phyloP scores from a whole-genome alignment of 2,888 invertebrate species.

The Thecocarcelia acutangulata region DNA sequence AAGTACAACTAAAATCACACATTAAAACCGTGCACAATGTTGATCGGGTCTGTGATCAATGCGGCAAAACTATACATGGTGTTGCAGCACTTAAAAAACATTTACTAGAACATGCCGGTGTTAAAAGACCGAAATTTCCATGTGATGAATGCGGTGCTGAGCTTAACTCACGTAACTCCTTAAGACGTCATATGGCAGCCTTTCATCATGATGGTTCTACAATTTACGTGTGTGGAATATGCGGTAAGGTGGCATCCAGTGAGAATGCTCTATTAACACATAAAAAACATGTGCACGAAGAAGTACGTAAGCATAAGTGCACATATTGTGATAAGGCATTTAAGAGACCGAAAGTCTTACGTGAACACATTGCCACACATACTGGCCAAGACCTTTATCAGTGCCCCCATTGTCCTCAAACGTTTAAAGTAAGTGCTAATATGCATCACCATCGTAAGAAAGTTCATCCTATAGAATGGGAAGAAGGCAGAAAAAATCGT shows the following conservation, averaged over 20 bases:
- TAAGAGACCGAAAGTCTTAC: conserved; percentile 68
- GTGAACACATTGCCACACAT: conserved; percentile 80
- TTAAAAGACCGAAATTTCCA: conserved; percentile 66
- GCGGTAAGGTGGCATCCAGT: conserved; percentile 71
- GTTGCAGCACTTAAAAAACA: conserved; percentile 65
- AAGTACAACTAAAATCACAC: conserved; percentile 66
- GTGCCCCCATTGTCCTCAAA: conserved; percentile 79
- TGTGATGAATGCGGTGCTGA: conserved; percentile 70
- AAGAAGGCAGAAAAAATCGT: conserved; percentile 68
- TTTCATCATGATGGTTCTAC: conserved; percentile 71
- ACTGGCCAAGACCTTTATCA: conserved; percentile 79
- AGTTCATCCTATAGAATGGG: conserved; percentile 79
- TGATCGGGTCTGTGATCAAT: conserved; percentile 68
- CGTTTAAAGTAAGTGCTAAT: conserved; percentile 80
- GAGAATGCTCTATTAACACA: conserved; percentile 71
- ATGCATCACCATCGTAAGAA: conserved; percentile 81
- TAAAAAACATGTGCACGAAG: conserved; percentile 71
- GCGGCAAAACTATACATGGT: conserved; percentile 69
- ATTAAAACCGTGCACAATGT: conserved; percentile 68
- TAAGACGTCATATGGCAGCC: conserved; percentile 71
- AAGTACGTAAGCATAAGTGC: conserved; percentile 71
- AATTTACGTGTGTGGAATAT: conserved; percentile 70
- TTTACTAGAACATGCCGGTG: conserved; percentile 68
- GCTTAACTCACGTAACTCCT: conserved; percentile 67
- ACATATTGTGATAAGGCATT: conserved; percentile 73